A percentile compares a stretch with the other conserved stretches of the same genome.
Conservation (phyloP, 2,797 vertebrate species). For the Bufotes viridis region DNA sequence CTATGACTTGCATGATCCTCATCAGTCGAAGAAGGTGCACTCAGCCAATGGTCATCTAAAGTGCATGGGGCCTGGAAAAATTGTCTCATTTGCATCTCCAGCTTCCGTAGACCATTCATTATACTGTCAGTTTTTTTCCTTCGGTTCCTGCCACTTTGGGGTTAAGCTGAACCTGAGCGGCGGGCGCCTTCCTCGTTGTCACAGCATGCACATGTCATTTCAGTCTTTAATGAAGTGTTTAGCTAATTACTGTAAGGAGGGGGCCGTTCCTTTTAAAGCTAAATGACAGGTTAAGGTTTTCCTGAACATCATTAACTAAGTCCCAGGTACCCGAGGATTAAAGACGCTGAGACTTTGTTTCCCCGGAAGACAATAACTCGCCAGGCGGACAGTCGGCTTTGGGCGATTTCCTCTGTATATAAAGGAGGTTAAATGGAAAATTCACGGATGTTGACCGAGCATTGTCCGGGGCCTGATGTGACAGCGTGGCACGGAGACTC, state of each 20-base stretch:
- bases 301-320: constrained; percentile 53
- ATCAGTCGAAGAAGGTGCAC: background rate
- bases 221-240: constrained; percentile 45
- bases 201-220: constrained; percentile 15
- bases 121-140: background rate
- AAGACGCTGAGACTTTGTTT: constrained; percentile 10
- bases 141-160: background rate
- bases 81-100: background rate
- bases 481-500: constrained; percentile 4
- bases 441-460: constrained; percentile 22
- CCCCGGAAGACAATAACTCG: constrained; percentile 1
- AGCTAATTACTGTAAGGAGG: constrained; percentile 47
- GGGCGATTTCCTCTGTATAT: background rate
- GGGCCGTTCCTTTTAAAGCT: constrained; percentile 36
- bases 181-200: background rate
- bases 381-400: background rate
- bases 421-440: constrained; percentile 10
- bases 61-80: background rate
- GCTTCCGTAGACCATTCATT: background rate
- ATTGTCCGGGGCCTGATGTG: constrained; percentile 6
- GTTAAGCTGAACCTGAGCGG: background rate
- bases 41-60: background rate
- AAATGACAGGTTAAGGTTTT: constrained; percentile 52
- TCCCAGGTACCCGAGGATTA: constrained; percentile 19
- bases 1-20: background rate